These are phyloP conservation scores for Micromesistius poutassou DNA, from an alignment of 2,797 vertebrate species.

Conservation along the genomic window DNA sequence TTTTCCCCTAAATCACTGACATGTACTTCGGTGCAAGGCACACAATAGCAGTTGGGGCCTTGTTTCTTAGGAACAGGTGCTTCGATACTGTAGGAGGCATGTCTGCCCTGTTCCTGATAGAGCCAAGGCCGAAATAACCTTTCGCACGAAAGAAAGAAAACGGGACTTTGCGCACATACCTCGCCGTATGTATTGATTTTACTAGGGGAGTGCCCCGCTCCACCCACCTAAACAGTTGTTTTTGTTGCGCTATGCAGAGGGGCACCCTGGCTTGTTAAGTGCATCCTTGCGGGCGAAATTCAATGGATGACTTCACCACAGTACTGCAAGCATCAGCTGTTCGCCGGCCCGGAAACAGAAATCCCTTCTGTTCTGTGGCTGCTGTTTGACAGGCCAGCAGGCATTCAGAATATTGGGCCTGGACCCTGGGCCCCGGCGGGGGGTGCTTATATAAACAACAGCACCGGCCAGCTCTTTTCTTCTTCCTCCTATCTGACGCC, in stretches of 20 bases:
- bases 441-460: not conserved
- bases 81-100: not conserved
- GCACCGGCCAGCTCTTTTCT: not conserved
- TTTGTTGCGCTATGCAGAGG: no score
- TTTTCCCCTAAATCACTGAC: not conserved
- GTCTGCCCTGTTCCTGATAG: not conserved
- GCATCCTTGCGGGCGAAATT: not conserved
- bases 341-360: conserved; percentile 21
- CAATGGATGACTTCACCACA: conserved; percentile 32
- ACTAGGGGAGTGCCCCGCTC: not conserved
- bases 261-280: not conserved
- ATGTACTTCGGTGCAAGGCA: not conserved
- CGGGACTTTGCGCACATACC: not conserved
- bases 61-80: not conserved
- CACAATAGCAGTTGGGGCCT: not conserved
- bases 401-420: conserved; percentile 15
- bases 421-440: not conserved
- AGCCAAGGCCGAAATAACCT: not conserved
- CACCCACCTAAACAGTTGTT: not conserved
- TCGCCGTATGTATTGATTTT: not conserved
- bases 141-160: not conserved
- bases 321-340: conserved; percentile 55
- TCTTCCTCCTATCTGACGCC: not conserved
- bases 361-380: not conserved
- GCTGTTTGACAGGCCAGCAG: conserved; percentile 42